Base-by-base conservation (phyloP, 2,797 vertebrate genomes). In the Sparidentex hasta region DNA sequence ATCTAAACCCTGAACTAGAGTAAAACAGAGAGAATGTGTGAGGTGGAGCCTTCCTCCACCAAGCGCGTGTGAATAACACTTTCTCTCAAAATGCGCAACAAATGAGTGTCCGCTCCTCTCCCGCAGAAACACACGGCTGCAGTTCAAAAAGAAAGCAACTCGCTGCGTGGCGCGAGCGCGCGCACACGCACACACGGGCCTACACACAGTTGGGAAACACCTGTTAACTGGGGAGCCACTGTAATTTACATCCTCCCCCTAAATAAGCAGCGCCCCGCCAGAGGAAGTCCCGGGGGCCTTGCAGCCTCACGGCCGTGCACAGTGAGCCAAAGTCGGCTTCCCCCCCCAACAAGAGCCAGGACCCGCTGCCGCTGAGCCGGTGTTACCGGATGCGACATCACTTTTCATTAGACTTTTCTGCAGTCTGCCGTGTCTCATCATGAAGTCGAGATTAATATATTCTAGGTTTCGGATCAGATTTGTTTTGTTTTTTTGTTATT, bases 191-290 rank as follows among this genome's bases (percentile, higher is more conserved):
- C 78, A 43, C 71, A 57, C 59, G 61, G 48, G 70, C 52, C 44
- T 46, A 12, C 65, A 66, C 77, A 82, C 82, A 78, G 74, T 59
- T 85, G 87, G 89, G 92, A 95, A 95, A 95, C 95, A 96, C 95
- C 95, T 96, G 95, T 96, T 95, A 94, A 95, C 85, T 87, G 75
- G 76, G 81, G 89, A 91, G 84, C 79, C 86, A 81, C 82, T 91
- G 85, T 89, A 91, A 92, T 95, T 93, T 90, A 88, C 92, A 93
- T 91, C 90, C 87, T 77, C 78, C 81, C 78, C 82, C 68, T 74
- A 87, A 90, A 90, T 83, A 84, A 88, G 87, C 87, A 70, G 81
- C 76, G 58, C 62, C 23, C 72, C 62, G 81, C 78, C 84, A 64
- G 81, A 83, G 83, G 74, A 78, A 76, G 84, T 91, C 92, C 90